These are phyloP conservation scores for Nesoenas mayeri DNA, from an alignment of 2,113 vertebrate genomes.

Conservation along the genomic window DNA sequence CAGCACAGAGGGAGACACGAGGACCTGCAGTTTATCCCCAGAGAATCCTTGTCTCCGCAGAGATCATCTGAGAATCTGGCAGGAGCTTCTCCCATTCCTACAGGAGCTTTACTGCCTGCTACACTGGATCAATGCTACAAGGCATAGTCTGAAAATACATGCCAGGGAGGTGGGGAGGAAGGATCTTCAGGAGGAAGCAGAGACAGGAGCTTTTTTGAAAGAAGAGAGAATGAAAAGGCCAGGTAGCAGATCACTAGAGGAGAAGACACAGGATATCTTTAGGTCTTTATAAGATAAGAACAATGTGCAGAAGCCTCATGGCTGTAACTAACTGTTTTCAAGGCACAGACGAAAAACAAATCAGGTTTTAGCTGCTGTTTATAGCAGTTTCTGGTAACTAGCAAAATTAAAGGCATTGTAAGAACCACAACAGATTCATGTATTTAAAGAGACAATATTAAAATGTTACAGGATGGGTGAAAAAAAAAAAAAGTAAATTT, in stretches of 20 bases:
- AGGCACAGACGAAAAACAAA: not conserved
- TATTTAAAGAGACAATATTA: not conserved
- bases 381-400: not conserved
- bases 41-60: accelerated
- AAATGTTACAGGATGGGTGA: not conserved
- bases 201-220: not conserved
- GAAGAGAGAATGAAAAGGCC: not conserved
- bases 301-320: not conserved
- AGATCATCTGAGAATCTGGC: not conserved
- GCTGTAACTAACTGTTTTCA: not conserved
- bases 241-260: constrained; percentile 23
- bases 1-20: accelerated
- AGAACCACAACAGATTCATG: not conserved
- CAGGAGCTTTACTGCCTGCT: not conserved
- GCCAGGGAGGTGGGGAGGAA: not conserved
- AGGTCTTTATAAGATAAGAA: not conserved
- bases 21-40: not conserved
- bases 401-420: not conserved
- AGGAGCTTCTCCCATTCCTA: not conserved
- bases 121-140: accelerated
- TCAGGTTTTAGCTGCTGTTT: not conserved
- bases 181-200: not conserved
- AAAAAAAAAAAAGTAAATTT: not conserved
- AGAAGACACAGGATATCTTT: constrained; percentile 1
- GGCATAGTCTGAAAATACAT: not conserved